Percentiles rank a stretch among this genome's conserved stretches.
Conservation (phyloP, 2,113 vertebrate species). For the Rhodinocichla rosea region DNA sequence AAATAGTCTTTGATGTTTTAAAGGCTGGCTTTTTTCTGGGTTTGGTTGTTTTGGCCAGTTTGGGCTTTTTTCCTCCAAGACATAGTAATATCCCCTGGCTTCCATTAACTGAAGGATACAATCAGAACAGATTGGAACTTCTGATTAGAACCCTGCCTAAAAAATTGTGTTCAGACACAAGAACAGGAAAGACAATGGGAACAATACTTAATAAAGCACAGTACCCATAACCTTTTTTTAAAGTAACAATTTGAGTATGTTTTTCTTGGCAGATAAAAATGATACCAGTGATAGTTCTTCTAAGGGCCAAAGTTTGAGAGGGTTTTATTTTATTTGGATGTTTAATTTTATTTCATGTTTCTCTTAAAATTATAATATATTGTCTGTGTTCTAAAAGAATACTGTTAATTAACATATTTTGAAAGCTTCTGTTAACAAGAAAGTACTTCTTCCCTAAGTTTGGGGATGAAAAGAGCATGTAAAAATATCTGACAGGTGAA, state of each 20-base stretch:
- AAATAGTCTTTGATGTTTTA: not conserved
- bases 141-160: not conserved
- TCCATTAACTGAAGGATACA: not conserved
- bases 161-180: not conserved
- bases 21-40: not conserved
- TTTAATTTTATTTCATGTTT: not conserved
- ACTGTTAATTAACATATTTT: not conserved
- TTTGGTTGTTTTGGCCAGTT: not conserved
- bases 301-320: not conserved
- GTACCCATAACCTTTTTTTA: not conserved
- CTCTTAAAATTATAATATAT: not conserved
- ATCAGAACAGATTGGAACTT: not conserved
- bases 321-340: not conserved
- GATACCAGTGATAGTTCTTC: accelerated
- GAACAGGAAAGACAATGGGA: not conserved
- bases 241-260: not conserved
- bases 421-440: not conserved
- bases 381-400: not conserved
- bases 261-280: not conserved
- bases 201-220: accelerated
- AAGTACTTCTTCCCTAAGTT: accelerated
- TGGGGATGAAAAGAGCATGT: not conserved
- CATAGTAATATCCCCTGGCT: accelerated
- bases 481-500: not conserved
- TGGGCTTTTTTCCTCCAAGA: not conserved